These are phyloP conservation scores for Lepus americanus DNA, from an alignment of 2,113 vertebrate genomes.

Conservation along the genomic window DNA sequence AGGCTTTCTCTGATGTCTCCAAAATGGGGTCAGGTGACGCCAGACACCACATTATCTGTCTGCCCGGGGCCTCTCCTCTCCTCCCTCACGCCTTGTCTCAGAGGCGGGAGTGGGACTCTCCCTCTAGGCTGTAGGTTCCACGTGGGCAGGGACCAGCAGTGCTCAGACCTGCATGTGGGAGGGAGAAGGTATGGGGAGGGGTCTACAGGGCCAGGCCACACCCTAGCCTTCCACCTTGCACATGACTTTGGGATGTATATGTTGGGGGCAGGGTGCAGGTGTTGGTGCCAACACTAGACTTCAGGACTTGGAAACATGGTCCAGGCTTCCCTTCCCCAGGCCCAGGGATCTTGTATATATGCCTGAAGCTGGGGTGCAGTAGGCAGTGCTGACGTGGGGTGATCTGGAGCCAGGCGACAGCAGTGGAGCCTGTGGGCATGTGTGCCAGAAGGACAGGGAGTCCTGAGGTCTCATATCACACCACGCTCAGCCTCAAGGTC, in stretches of 20 bases:
- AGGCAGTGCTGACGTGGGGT: background rate
- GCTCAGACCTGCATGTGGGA: fast-evolving
- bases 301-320: background rate
- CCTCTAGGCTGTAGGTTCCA: background rate
- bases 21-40: background rate
- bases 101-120: background rate
- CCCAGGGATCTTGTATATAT: background rate
- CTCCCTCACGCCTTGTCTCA: background rate
- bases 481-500: background rate
- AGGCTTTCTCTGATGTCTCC: background rate
- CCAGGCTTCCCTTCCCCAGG: too few relatives aligned
- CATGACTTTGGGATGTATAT: too few relatives aligned
- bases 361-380: background rate
- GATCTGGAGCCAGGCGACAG: background rate
- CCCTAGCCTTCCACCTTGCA: background rate
- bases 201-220: fast-evolving
- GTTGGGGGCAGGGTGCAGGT: background rate
- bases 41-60: too few relatives aligned
- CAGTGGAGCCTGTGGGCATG: background rate
- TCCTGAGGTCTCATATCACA: background rate
- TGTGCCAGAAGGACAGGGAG: too few relatives aligned
- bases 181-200: fast-evolving
- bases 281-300: too few relatives aligned
- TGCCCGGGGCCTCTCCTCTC: background rate
- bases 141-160: fast-evolving